Conservation (phyloP, 1,140 invertebrate genomes). For the Drosophila insularis region DNA sequence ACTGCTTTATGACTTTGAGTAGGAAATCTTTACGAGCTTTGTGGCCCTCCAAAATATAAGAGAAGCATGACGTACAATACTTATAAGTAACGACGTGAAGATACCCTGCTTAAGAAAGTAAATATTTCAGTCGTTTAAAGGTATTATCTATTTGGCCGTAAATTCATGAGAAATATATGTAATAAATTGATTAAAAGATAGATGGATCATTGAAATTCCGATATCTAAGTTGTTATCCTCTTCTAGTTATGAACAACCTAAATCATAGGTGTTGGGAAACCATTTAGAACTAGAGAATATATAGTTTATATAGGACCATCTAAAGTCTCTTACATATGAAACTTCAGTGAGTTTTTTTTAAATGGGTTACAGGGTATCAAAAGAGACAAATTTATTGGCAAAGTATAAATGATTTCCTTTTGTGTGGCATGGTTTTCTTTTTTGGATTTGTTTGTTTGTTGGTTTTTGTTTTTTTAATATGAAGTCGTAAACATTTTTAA, state of each 20-base stretch:
- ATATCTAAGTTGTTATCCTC: too few relatives aligned
- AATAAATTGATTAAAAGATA: too few relatives aligned
- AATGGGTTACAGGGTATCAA: slow-evolving; percentile 6
- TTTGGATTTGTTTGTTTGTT: slow-evolving; percentile 19
- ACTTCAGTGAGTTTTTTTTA: too few relatives aligned
- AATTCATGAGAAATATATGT: too few relatives aligned
- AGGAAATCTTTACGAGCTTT: slow-evolving; percentile 75
- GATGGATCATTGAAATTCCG: too few relatives aligned
- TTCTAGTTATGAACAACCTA: too few relatives aligned
- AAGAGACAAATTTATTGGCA: slow-evolving; percentile 75
- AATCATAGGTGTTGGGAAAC: too few relatives aligned
- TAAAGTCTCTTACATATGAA: too few relatives aligned
- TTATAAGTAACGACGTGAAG: not conserved
- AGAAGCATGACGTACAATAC: not conserved
- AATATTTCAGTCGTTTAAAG: too few relatives aligned
- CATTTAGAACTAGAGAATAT: too few relatives aligned
- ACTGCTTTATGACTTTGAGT: slow-evolving; percentile 76
- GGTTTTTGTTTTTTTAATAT: slow-evolving; percentile 56
- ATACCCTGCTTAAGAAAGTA: not conserved
- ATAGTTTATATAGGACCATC: too few relatives aligned
- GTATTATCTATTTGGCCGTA: too few relatives aligned
- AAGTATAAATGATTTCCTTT: slow-evolving; percentile 70
- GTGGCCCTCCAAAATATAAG: slow-evolving; percentile 30
- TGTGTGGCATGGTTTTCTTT: slow-evolving; percentile 33
- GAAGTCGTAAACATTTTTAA: slow-evolving; percentile 74